Conservation (phyloP, 2,113 vertebrate species). For the Trichechus manatus region DNA sequence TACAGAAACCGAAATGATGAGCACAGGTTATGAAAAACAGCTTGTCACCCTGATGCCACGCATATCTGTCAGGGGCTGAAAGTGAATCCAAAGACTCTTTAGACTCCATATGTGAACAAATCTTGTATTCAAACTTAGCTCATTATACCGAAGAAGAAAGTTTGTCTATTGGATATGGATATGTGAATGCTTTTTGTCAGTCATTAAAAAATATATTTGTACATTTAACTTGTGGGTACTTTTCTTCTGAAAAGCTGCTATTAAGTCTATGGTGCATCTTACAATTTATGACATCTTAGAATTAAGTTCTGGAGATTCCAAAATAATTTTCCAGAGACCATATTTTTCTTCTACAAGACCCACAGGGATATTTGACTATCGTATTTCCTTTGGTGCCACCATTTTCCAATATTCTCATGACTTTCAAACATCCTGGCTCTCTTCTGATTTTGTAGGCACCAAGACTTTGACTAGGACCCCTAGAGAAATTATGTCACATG, state of each 20-base stretch:
- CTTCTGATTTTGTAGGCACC: not conserved
- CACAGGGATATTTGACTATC: not conserved
- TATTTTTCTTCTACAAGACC: constrained; percentile 8
- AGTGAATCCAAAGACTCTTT: not conserved
- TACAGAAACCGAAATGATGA: constrained; percentile 62
- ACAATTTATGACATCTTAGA: constrained; percentile 25
- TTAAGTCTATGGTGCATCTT: not conserved
- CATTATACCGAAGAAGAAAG: not conserved
- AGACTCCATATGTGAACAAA: not conserved
- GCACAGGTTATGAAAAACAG: constrained; percentile 46
- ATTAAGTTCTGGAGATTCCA: not conserved
- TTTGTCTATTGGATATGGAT: not conserved
- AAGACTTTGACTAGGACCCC: not conserved
- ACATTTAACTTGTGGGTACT: not conserved
- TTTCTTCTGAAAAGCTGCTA: not conserved
- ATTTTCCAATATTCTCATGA: constrained; percentile 10
- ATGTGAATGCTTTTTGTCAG: not conserved
- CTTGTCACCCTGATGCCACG: constrained; percentile 51
- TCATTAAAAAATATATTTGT: not conserved
- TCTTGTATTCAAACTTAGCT: not conserved
- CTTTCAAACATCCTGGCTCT: not conserved
- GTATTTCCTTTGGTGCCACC: not conserved
- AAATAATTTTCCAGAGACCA: constrained; percentile 11
- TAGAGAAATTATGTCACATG: not conserved
- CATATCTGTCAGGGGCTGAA: not conserved